Percentiles rank a stretch among this genome's conserved stretches.
phyloP scores from a whole-genome alignment of 2,888 invertebrate species.

The Drosophila anomalata region DNA sequence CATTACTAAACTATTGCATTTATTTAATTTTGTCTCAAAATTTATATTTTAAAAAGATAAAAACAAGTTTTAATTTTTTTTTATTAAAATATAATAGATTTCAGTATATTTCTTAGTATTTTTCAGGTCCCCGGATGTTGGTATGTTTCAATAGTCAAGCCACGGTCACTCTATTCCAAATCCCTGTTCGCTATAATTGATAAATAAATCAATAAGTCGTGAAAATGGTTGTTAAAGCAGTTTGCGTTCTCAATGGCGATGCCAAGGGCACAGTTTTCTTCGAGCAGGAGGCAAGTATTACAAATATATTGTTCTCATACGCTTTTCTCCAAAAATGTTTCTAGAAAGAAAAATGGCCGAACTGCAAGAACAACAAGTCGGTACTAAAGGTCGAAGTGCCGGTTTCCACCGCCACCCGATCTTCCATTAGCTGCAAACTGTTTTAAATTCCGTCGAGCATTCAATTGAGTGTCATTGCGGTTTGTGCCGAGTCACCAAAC shows the following conservation, averaged over 20 bases:
- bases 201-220: slow-evolving; percentile 18
- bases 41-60: no score
- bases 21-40: no score
- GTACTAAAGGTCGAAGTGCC: slow-evolving; percentile 64
- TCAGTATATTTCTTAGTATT: no score
- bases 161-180: slow-evolving; percentile 9
- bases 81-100: no score
- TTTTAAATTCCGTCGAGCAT: slow-evolving; percentile 26
- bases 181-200: slow-evolving; percentile 1
- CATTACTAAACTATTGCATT: no score
- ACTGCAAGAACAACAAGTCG: slow-evolving; percentile 5
- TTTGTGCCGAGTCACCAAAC: slow-evolving; percentile 60
- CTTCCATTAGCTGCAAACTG: not conserved
- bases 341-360: slow-evolving; percentile 31
- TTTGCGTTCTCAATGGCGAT: slow-evolving; percentile 94
- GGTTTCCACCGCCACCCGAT: slow-evolving; percentile 41
- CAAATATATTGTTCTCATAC: not conserved
- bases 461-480: slow-evolving; percentile 32
- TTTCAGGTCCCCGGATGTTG: not conserved
- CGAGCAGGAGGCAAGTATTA: slow-evolving; percentile 88
- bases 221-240: slow-evolving; percentile 89
- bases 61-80: no score
- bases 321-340: not conserved
- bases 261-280: slow-evolving; percentile 93
- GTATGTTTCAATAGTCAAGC: not conserved